phyloP scores from a whole-genome alignment of 2,888 invertebrate genomes.

The Onthophagus sagittarius region DNA sequence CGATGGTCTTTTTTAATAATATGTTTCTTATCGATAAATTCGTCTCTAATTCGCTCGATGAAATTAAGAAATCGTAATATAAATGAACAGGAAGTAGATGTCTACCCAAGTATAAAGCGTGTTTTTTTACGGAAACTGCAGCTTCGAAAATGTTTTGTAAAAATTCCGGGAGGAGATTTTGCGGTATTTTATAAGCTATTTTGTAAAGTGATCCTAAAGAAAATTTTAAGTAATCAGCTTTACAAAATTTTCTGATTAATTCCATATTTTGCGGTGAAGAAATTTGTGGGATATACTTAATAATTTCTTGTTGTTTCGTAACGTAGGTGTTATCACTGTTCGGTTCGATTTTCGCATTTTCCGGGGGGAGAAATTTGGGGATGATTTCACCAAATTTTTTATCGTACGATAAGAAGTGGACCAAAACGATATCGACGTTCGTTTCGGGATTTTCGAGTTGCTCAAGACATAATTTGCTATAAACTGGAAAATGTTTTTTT shows the following conservation, averaged over 20 bases:
- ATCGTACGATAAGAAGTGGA: neutral
- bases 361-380: neutral
- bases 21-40: constrained; percentile 15
- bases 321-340: neutral
- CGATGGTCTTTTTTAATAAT: constrained; percentile 9
- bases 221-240: constrained; percentile 18
- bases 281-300: constrained; percentile 4
- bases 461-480: too few relatives aligned
- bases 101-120: neutral
- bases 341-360: neutral
- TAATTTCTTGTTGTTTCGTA: neutral
- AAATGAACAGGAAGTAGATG: neutral
- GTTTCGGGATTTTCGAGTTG: neutral
- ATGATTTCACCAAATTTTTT: neutral
- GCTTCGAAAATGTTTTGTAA: constrained; percentile 11
- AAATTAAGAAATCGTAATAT: constrained; percentile 2
- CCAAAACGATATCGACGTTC: neutral
- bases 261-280: neutral
- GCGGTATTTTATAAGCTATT: constrained; percentile 2
- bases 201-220: constrained; percentile 2
- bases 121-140: constrained; percentile 8
- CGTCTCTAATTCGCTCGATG: constrained; percentile 11
- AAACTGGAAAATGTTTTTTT: neutral
- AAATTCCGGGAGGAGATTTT: neutral
- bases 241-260: constrained; percentile 8